Percentiles rank a stretch among this genome's conserved stretches.
Evolutionary conservation across 2,888 invertebrate genomes (phyloP).

Genomic region (Metalampra italica): DNA sequence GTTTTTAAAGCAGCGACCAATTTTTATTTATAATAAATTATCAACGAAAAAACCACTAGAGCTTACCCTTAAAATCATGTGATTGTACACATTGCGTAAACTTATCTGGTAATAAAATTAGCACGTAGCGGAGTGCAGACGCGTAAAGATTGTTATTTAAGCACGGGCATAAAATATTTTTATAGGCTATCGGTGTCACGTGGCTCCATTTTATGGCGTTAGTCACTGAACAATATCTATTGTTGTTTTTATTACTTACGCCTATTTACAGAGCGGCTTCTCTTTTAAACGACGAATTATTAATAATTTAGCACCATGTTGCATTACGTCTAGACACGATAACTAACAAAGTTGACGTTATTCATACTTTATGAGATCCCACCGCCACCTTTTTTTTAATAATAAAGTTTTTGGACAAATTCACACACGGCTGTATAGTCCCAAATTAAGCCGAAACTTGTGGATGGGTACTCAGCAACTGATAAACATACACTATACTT

Average conservation of each 20-base stretch:
- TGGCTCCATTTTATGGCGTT: constrained; percentile 13
- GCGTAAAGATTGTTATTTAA: background rate
- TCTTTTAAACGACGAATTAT: background rate
- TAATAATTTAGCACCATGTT: too few species aligned
- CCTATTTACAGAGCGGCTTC: background rate
- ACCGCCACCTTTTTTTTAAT: too few species aligned
- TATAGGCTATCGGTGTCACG: constrained; percentile 22
- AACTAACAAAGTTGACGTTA: too few species aligned
- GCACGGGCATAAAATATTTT: constrained; percentile 4
- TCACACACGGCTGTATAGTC: too few species aligned
- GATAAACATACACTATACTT: too few species aligned
- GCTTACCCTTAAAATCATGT: constrained; percentile 35
- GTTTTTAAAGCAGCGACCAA: too few species aligned
- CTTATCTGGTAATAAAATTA: constrained; percentile 18
- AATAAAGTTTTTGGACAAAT: too few species aligned
- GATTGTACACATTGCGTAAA: constrained; percentile 20
- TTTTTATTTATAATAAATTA: too few species aligned
- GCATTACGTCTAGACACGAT: too few species aligned
- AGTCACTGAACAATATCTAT: background rate
- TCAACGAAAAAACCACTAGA: background rate
- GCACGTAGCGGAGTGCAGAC: constrained; percentile 1
- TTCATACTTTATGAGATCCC: too few species aligned
- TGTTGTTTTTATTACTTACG: background rate
- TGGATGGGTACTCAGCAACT: too few species aligned
- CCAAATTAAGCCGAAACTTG: too few species aligned